Evolutionary conservation across 2,113 vertebrate genomes (phyloP).

Genomic region (Anarhynchus alexandrinus): DNA sequence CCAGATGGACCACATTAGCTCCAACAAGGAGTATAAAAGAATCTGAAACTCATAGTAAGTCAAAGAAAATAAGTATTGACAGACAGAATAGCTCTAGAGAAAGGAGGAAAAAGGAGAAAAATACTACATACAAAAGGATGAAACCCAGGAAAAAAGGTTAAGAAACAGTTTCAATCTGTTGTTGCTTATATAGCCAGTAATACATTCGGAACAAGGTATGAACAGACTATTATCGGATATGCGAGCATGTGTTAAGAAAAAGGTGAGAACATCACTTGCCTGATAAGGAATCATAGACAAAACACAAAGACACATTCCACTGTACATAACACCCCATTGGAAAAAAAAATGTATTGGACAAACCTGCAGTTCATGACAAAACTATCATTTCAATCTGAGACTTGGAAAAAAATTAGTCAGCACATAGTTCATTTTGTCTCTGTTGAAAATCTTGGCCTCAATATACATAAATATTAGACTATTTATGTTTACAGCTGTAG

Average conservation of each 20-base stretch:
- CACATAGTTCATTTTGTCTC: neutral
- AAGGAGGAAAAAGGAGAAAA: neutral
- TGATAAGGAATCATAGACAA: neutral
- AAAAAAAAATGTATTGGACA: neutral
- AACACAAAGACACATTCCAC: neutral
- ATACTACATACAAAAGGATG: neutral
- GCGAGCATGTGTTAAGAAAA: neutral
- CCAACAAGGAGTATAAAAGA: neutral
- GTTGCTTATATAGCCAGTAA: neutral
- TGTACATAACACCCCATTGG: neutral
- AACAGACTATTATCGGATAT: neutral
- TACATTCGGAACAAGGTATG: neutral
- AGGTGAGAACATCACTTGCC: neutral
- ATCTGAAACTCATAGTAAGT: neutral
- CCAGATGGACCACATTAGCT: slow-evolving; percentile 17
- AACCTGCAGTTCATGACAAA: neutral
- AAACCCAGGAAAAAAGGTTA: neutral
- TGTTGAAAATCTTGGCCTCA: neutral
- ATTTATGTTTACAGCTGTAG: neutral
- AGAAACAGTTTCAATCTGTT: neutral
- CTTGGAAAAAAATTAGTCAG: neutral
- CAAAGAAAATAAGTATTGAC: neutral
- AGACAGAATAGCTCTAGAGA: neutral
- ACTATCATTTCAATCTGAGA: neutral
- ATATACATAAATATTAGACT: neutral